Conservation (phyloP, 2,888 invertebrate genomes). For the Acanthacorydalis orientalis region DNA sequence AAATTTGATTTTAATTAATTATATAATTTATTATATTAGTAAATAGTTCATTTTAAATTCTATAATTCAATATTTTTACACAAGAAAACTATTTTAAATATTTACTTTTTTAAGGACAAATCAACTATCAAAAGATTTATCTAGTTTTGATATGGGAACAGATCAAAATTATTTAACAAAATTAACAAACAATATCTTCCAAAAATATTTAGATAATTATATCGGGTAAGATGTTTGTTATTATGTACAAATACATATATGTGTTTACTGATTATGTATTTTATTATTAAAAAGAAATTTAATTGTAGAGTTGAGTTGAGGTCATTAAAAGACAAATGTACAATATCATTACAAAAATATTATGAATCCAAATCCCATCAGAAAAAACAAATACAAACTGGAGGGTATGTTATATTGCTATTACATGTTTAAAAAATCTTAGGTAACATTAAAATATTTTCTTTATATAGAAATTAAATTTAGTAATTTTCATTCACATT, state of each 20-base stretch:
- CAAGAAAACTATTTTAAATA: background rate
- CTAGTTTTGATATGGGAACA: conserved; percentile 57
- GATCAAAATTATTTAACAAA: conserved; percentile 65
- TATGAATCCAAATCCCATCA: conserved; percentile 89
- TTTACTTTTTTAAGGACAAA: conserved; percentile 40
- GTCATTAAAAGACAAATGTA: conserved; percentile 61
- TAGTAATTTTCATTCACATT: no score
- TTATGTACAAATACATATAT: background rate
- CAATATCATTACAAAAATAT: conserved; percentile 60
- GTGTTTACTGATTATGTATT: conserved; percentile 11
- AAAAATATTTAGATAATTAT: conserved; percentile 61
- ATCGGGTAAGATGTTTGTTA: conserved; percentile 34
- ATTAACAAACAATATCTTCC: conserved; percentile 64
- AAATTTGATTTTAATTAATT: no score
- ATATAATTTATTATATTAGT: no score
- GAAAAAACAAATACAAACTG: conserved; percentile 80
- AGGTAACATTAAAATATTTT: no score
- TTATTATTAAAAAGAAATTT: no score
- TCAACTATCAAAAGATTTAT: conserved; percentile 55
- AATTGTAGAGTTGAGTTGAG: conserved; percentile 47
- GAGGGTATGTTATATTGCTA: conserved; percentile 39
- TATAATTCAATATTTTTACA: background rate
- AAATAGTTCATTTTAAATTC: no score
- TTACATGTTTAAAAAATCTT: no score
- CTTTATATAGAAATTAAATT: no score